phyloP scores from a whole-genome alignment of 1,140 invertebrate species.

The Formica exsecta region DNA sequence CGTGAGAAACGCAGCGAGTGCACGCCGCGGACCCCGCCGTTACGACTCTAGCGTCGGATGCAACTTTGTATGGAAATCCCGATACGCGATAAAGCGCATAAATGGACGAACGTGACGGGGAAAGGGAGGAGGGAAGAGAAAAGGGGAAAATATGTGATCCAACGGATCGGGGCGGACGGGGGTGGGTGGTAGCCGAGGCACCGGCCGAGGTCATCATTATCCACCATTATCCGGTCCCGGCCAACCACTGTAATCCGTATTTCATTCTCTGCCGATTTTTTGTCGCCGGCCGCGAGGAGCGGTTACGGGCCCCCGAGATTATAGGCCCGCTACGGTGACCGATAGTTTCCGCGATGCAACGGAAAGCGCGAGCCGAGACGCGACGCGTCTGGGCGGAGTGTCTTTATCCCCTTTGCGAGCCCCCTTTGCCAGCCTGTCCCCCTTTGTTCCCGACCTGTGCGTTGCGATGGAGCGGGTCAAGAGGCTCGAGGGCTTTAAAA shows the following conservation, averaged over 20 bases:
- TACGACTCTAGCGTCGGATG: slow-evolving; percentile 17
- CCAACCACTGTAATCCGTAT: slow-evolving; percentile 84
- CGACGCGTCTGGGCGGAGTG: slow-evolving; percentile 16
- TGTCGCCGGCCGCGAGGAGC: slow-evolving; percentile 71
- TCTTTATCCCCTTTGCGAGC: slow-evolving; percentile 17
- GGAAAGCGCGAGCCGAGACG: not conserved
- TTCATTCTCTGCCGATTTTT: slow-evolving; percentile 83
- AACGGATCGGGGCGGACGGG: not conserved
- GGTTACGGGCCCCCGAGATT: slow-evolving; percentile 78
- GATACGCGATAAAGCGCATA: slow-evolving; percentile 38
- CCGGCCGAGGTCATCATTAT: slow-evolving; percentile 75
- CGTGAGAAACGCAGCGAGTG: slow-evolving; percentile 47
- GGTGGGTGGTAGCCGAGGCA: slow-evolving; percentile 63
- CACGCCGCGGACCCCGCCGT: slow-evolving; percentile 3
- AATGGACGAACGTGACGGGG: not conserved
- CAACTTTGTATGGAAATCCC: slow-evolving; percentile 53
- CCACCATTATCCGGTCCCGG: slow-evolving; percentile 77
- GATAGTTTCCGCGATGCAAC: slow-evolving; percentile 75
- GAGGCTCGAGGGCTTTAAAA: not conserved
- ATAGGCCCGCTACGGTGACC: slow-evolving; percentile 70
- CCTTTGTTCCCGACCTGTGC: not conserved
- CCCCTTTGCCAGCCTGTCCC: not conserved
- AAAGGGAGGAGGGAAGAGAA: slow-evolving; percentile 37
- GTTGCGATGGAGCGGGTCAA: slow-evolving; percentile 24
- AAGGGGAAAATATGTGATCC: slow-evolving; percentile 67